These are phyloP conservation scores for Drosophila limbata DNA, from an alignment of 2,888 invertebrate genomes.

Conservation along the genomic window DNA sequence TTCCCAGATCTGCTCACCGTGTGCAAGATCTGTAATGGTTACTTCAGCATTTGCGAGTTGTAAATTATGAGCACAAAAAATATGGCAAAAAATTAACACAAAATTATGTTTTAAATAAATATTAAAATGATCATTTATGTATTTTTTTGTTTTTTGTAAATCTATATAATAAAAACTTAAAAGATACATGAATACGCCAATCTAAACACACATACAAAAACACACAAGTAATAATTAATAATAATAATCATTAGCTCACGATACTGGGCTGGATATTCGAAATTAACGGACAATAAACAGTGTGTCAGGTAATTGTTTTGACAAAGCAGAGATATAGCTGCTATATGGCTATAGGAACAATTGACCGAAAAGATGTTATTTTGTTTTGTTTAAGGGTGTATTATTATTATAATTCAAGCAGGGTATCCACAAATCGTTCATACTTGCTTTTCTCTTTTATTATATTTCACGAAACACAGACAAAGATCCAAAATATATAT, in stretches of 20 bases:
- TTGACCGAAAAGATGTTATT: slow-evolving; percentile 10
- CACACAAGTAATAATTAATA: slow-evolving; percentile 25
- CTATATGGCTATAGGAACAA: slow-evolving; percentile 19
- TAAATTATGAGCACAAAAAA: slow-evolving; percentile 41
- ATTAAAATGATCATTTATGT: slow-evolving; percentile 50
- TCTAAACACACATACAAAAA: slow-evolving; percentile 30
- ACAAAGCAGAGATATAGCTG: neutral
- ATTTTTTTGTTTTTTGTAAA: slow-evolving; percentile 50
- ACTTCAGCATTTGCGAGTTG: slow-evolving; percentile 47
- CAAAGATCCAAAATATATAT: slow-evolving; percentile 79
- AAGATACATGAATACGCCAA: slow-evolving; percentile 42
- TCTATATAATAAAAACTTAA: slow-evolving; percentile 69
- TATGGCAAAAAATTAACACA: slow-evolving; percentile 35
- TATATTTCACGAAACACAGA: slow-evolving; percentile 78
- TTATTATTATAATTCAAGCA: slow-evolving; percentile 4
- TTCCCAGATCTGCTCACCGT: neutral
- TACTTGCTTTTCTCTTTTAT: slow-evolving; percentile 63
- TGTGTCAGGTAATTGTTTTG: neutral
- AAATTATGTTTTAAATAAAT: slow-evolving; percentile 47
- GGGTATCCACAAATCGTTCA: slow-evolving; percentile 24
- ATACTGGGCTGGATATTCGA: slow-evolving; percentile 8
- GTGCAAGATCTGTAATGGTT: slow-evolving; percentile 65
- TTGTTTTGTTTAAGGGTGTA: neutral
- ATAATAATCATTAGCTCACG: slow-evolving; percentile 1
- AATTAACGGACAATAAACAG: neutral